These are phyloP conservation scores for Monodelphis domestica DNA, from an alignment of 2,797 vertebrate genomes.

Conservation along the genomic window DNA sequence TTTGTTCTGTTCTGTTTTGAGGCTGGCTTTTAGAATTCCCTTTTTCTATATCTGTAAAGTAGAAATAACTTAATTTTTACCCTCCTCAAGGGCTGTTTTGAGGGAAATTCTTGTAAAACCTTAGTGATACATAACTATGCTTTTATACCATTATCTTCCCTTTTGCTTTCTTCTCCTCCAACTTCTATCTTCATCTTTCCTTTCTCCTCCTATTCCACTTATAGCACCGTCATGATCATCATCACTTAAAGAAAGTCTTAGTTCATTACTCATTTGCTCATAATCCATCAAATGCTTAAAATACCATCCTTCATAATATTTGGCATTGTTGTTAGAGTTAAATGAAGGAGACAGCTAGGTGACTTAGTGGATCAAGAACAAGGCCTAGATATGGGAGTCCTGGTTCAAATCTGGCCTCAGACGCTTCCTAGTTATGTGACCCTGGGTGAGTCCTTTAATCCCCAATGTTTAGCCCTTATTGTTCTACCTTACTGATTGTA, in stretches of 20 bases:
- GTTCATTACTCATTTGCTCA: neutral
- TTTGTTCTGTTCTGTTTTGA: neutral
- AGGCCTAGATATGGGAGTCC: no score
- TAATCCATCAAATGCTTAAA: neutral
- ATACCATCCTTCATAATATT: neutral
- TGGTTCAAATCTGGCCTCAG: neutral
- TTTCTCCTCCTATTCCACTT: neutral
- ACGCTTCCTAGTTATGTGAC: no score
- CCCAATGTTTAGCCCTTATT: no score
- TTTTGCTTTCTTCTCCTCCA: neutral
- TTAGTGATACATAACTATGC: neutral
- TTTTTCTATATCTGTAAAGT: neutral
- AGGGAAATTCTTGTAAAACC: neutral
- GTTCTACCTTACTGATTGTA: no score
- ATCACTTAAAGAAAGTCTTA: neutral
- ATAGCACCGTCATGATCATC: neutral
- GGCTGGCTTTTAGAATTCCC: neutral
- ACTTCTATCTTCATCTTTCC: neutral
- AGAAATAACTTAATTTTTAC: neutral
- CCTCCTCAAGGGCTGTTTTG: neutral
- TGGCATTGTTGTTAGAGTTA: neutral
- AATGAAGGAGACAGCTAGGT: no score
- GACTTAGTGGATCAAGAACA: no score
- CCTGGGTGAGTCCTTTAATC: no score
- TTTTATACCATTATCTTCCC: neutral